Conservation (phyloP, 2,888 invertebrate genomes). For the Buathra laborator region DNA sequence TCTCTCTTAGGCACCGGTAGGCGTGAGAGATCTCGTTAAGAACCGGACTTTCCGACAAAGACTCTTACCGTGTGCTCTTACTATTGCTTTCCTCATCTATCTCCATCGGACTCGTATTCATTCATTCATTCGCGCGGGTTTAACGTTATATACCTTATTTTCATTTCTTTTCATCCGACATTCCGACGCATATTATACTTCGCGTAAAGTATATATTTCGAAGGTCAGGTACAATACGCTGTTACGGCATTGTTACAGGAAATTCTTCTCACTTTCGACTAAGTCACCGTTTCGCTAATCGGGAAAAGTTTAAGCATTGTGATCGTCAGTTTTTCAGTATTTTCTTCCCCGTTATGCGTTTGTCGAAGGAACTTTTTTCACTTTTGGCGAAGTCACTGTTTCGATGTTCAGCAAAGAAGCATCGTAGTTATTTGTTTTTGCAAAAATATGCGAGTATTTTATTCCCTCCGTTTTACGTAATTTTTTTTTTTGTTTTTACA, state of each 20-base stretch:
- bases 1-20: constrained; percentile 39
- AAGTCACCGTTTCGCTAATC: neutral
- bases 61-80: constrained; percentile 7
- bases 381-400: too few species aligned
- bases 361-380: too few species aligned
- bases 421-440: too few species aligned
- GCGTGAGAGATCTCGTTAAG: constrained; percentile 68
- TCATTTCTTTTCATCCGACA: constrained; percentile 15
- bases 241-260: neutral
- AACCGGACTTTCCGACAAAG: constrained; percentile 59
- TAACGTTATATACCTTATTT: constrained; percentile 37
- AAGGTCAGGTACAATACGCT: neutral
- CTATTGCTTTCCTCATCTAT: neutral
- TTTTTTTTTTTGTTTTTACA: too few species aligned
- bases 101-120: constrained; percentile 35
- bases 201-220: neutral
- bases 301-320: neutral
- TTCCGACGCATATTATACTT: too few species aligned
- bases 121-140: constrained; percentile 20
- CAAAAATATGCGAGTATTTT: neutral
- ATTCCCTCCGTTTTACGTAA: too few species aligned
- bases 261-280: neutral
- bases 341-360: neutral
- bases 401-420: too few species aligned
- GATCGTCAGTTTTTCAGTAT: neutral